These are phyloP conservation scores for Chascanopsetta lugubris DNA, from an alignment of 2,113 vertebrate genomes.

Conservation along the genomic window DNA sequence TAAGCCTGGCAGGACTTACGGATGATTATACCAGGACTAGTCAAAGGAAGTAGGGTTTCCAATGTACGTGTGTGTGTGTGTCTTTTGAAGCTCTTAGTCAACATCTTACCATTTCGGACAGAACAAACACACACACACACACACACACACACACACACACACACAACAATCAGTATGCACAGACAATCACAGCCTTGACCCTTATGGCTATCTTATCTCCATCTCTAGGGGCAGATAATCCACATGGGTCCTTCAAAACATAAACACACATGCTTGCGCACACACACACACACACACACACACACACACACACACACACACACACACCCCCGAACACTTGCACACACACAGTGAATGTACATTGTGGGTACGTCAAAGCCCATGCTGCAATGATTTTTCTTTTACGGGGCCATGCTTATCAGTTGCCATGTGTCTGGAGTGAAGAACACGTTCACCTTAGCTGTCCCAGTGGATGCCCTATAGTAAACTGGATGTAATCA, in stretches of 20 bases:
- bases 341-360: background rate
- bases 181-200: constrained; percentile 50
- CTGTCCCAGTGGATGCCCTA: constrained; percentile 11
- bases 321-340: constrained; percentile 21
- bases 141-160: constrained; percentile 1
- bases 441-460: constrained; percentile 56
- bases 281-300: background rate
- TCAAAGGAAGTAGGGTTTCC: constrained; percentile 27
- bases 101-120: constrained; percentile 23
- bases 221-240: constrained; percentile 66
- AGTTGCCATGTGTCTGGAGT: constrained; percentile 15
- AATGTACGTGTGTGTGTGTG: background rate
- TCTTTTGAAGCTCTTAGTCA: constrained; percentile 25
- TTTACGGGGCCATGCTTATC: constrained; percentile 52
- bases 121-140: constrained; percentile 6
- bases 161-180: constrained; percentile 61
- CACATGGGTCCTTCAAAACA: constrained; percentile 55
- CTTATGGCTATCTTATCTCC: constrained; percentile 70
- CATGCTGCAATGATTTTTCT: constrained; percentile 32
- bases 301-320: constrained; percentile 17
- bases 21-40: constrained; percentile 37
- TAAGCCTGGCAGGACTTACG: constrained; percentile 44
- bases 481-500: constrained; percentile 31
- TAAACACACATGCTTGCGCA: constrained; percentile 31
- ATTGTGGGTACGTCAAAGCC: background rate